These are phyloP conservation scores for Dasypolia templi DNA, from an alignment of 2,888 invertebrate species.

Conservation along the genomic window DNA sequence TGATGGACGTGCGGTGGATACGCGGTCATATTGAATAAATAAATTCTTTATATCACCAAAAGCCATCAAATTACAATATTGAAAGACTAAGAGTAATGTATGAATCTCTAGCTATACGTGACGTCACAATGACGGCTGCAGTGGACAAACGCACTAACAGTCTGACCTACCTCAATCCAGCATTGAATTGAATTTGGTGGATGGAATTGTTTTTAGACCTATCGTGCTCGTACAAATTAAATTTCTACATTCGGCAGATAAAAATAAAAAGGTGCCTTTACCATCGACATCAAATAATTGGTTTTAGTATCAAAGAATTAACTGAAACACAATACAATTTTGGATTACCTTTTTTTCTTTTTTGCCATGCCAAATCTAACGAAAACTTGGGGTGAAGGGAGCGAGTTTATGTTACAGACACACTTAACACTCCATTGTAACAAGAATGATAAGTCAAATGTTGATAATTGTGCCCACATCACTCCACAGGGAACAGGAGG, in stretches of 20 bases:
- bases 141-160: background rate
- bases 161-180: background rate
- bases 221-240: background rate
- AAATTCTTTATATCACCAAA: too few relatives aligned
- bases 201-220: background rate
- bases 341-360: too few relatives aligned
- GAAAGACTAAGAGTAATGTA: too few relatives aligned
- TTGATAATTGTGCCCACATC: conserved; percentile 21
- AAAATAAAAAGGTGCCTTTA: background rate
- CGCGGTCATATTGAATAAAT: background rate
- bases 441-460: conserved; percentile 25
- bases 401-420: background rate
- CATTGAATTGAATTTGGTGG: background rate
- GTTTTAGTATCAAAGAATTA: background rate
- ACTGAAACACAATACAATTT: background rate
- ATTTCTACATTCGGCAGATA: background rate
- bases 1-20: background rate
- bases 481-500: background rate
- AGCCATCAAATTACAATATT: too few relatives aligned
- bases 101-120: background rate
- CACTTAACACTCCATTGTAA: background rate
- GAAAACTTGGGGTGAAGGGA: background rate
- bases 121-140: background rate
- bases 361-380: background rate
- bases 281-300: background rate